Percentiles rank a stretch among this genome's conserved stretches.
Conservation (phyloP, 92 coral and sea anemone species). For the Blastomussa wellsi region DNA sequence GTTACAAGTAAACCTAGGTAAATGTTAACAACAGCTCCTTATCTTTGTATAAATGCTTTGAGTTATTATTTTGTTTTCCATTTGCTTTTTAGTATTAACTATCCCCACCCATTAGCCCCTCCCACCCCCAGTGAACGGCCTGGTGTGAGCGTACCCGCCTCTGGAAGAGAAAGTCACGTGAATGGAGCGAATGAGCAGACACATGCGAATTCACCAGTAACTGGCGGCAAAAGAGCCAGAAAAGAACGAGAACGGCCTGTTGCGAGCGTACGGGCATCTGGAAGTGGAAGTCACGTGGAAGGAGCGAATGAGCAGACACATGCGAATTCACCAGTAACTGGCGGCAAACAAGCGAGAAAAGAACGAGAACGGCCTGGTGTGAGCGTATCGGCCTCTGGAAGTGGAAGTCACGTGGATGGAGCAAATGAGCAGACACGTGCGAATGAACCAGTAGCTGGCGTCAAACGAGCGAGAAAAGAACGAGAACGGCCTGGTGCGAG, state of each 20-base stretch:
- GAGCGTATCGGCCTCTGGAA: neutral
- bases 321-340: too few species aligned
- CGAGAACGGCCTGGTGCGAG: neutral
- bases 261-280: neutral
- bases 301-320: neutral
- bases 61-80: constrained; percentile 5
- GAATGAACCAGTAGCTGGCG: neutral
- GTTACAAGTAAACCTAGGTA: constrained; percentile 34
- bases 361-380: neutral
- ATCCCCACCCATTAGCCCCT: constrained; percentile 23
- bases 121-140: neutral
- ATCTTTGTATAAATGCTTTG: constrained; percentile 5
- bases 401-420: neutral
- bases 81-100: constrained; percentile 22
- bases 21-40: constrained; percentile 26
- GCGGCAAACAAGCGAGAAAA: too few species aligned
- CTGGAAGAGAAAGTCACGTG: neutral
- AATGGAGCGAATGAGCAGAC: neutral
- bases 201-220: too few species aligned
- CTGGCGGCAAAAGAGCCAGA: too few species aligned
- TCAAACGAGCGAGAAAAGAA: neutral
- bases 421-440: neutral
- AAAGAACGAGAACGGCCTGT: too few species aligned
- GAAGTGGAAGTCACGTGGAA: neutral
- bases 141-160: neutral